phyloP scores from a whole-genome alignment of 2,113 vertebrate species.

The Anser brachyrhynchus region DNA sequence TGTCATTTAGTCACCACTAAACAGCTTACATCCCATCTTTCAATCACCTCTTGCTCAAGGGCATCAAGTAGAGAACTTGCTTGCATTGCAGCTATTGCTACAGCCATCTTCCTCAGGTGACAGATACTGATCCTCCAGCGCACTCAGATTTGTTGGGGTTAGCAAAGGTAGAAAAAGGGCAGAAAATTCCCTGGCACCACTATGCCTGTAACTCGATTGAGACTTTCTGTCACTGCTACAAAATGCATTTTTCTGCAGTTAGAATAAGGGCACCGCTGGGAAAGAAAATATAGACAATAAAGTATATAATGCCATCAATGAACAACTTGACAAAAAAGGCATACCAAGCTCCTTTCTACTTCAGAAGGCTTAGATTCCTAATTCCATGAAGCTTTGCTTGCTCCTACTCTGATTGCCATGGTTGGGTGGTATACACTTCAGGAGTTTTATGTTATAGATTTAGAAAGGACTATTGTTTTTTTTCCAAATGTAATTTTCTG shows the following conservation, averaged over 20 bases:
- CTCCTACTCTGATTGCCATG: background rate
- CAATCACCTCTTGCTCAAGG: background rate
- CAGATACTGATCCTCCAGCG: background rate
- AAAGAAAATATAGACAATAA: background rate
- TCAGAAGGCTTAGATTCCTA: background rate
- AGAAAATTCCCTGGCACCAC: background rate
- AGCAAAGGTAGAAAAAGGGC: background rate
- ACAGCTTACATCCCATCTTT: background rate
- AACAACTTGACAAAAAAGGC: background rate
- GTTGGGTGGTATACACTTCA: background rate
- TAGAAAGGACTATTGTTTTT: background rate
- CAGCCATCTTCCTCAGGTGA: background rate
- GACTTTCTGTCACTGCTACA: background rate
- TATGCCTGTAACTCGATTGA: background rate
- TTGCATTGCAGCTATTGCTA: background rate
- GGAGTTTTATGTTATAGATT: background rate
- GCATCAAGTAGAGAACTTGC: background rate
- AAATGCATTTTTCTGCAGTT: background rate
- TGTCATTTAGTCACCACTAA: background rate
- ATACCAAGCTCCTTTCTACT: background rate
- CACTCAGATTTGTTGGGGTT: background rate
- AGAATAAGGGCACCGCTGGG: background rate
- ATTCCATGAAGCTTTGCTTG: background rate
- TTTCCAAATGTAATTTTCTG: background rate
- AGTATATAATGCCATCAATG: background rate